Percentiles rank a stretch among this genome's conserved stretches.
phyloP scores from a whole-genome alignment of 2,797 vertebrate genomes.

The Chelidonichthys spinosus region DNA sequence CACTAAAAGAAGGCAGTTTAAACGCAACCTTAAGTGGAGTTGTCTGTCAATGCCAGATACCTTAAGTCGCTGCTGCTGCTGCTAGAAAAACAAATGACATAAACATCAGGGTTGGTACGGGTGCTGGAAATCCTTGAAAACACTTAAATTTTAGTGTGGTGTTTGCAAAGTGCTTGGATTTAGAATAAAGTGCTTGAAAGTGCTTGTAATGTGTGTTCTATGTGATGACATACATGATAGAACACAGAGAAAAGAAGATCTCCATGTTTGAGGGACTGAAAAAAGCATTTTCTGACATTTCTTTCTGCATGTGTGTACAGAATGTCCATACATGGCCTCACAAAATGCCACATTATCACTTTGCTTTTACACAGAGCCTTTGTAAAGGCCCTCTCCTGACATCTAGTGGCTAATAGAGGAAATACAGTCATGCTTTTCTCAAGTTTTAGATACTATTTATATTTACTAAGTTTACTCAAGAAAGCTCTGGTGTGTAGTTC shows the following conservation, averaged over 20 bases:
- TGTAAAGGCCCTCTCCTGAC: conserved; percentile 74
- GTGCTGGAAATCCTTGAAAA: no score
- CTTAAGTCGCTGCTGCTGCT: neutral
- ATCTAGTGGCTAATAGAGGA: conserved; percentile 75
- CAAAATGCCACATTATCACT: neutral
- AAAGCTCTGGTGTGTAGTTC: neutral
- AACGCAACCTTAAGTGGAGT: neutral
- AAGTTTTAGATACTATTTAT: neutral
- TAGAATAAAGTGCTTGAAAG: no score
- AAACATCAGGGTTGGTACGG: no score
- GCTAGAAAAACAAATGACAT: neutral
- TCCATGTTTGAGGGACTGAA: no score
- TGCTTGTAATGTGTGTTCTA: no score
- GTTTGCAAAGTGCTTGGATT: no score
- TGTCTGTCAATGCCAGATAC: neutral
- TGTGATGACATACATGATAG: no score
- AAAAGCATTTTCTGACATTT: no score
- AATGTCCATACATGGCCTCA: neutral
- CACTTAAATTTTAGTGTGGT: no score
- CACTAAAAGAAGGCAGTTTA: neutral
- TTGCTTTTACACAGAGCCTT: neutral
- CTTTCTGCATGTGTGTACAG: neutral
- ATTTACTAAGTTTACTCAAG: neutral
- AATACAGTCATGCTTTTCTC: conserved; percentile 5
- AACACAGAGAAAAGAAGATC: no score